Conservation (phyloP, 1,140 invertebrate species). For the Neodiprion lecontei region DNA sequence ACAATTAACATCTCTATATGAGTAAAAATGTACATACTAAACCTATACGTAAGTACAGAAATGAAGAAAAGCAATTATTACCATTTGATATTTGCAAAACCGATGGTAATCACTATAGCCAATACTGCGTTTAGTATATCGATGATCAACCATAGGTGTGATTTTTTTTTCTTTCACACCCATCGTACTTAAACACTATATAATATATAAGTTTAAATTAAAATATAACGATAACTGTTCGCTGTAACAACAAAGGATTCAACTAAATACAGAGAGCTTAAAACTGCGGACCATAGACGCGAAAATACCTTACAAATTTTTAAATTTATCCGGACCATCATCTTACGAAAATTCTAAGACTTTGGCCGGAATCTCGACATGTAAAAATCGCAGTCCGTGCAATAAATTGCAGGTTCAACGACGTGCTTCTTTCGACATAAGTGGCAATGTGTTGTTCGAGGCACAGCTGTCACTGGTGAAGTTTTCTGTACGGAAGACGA, state of each 20-base stretch:
- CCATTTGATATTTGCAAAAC: not conserved
- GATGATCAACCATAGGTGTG: too few species aligned
- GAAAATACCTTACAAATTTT: too few species aligned
- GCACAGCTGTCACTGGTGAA: constrained; percentile 59
- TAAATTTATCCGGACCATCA: not conserved
- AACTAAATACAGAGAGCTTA: not conserved
- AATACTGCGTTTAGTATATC: not conserved
- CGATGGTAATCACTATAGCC: constrained; percentile 1
- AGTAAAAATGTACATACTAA: not conserved
- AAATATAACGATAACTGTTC: too few species aligned
- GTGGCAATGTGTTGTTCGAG: constrained; percentile 71
- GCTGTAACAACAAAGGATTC: not conserved
- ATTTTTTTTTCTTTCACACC: too few species aligned
- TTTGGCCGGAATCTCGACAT: constrained; percentile 83
- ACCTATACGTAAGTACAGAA: not conserved
- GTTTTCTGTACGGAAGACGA: constrained; percentile 43
- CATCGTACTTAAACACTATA: too few species aligned
- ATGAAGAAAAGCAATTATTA: not conserved
- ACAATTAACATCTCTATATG: not conserved
- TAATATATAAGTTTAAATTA: too few species aligned
- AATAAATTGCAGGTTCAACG: constrained; percentile 77
- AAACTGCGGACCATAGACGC: too few species aligned
- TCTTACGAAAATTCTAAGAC: constrained; percentile 37
- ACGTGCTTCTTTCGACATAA: constrained; percentile 85
- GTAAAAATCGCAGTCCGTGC: constrained; percentile 89